These are phyloP conservation scores for Eurystomus glaucurus DNA, from an alignment of 2,797 vertebrate genomes.

Conservation along the genomic window DNA sequence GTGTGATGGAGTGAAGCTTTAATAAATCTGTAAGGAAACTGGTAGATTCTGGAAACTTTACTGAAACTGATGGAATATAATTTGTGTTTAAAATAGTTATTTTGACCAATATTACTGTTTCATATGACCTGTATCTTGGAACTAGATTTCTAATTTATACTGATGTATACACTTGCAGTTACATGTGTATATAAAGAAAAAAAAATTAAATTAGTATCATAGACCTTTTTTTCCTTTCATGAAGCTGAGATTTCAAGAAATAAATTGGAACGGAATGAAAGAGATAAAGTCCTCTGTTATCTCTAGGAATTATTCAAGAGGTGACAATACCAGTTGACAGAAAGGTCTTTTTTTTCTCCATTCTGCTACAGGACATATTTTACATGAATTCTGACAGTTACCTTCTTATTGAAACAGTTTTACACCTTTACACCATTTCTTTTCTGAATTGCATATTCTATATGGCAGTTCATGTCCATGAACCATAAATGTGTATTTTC, in stretches of 20 bases:
- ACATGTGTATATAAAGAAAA: rapidly evolving
- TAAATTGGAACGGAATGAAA: not conserved
- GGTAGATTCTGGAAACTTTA: not conserved
- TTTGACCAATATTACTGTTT: not conserved
- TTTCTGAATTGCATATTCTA: not conserved
- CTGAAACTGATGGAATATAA: not conserved
- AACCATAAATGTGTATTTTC: not conserved
- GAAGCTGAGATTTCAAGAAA: not conserved
- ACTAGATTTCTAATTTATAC: not conserved
- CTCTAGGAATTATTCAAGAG: not conserved
- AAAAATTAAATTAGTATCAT: not conserved
- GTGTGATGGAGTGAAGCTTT: not conserved
- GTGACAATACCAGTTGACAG: not conserved
- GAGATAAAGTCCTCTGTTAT: not conserved
- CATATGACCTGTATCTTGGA: not conserved
- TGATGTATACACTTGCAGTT: not conserved
- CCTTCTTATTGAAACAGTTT: not conserved
- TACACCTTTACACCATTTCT: not conserved
- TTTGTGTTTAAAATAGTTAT: not conserved
- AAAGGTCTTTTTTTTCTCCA: not conserved
- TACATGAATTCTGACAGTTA: not conserved
- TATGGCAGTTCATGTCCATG: not conserved
- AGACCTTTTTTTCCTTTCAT: not conserved
- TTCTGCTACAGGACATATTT: not conserved
- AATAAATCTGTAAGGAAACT: not conserved